Base-by-base conservation (phyloP, 1,140 invertebrate genomes). In the Drosophila ananassae region DNA sequence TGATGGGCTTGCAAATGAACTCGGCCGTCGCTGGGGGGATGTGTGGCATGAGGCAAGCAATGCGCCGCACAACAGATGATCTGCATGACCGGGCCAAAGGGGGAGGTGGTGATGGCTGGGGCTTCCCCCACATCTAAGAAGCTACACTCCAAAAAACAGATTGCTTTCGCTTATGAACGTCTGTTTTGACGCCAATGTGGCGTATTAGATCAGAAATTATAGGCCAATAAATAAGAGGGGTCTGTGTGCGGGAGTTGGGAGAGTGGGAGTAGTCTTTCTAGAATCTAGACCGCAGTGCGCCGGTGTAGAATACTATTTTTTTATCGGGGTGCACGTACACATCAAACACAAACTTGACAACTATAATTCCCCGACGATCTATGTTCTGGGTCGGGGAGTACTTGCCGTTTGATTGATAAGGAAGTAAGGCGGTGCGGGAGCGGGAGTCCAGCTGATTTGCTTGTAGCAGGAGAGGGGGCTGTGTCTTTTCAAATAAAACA, bases 1-100 rank as follows among this genome's bases (percentile, higher is more conserved):
- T 87, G 83, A 87, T 83, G 81, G 62, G 63, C 32, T 89, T 89
- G 75, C 75, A 83, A 87, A 87, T 87, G 57, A 72, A 58, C 63
- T 24, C 51, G 50, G 77, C 79, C 71, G 47, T 52, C 76, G 83
- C 59, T 58, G 34, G 50, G 48, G 34, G 68, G 50, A 12, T 55
- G 57, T 55, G 61, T 24, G 63, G 62, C 62, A 68, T 41, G 41
- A 51, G 64, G 25, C 52, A 25, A 30, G 9, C 46, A 12, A 48
- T 37, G 54, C 50, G 44, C 41, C 53, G 66, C 53, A 58, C 47
- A 73, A 73, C 63, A 63, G 59, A 51, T 25, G 51, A 17, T 37
- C 68, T 41, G 55, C 55, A 69, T 56, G 66, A 25, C 63, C 66
- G 63, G 46, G 28, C 48, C 32, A 39, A 51, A 34, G 59, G 32